Evolutionary conservation across 2,797 vertebrate genomes (phyloP), one percentile per base, ranked within the genome.

Genomic region (Ceryle rudis): DNA sequence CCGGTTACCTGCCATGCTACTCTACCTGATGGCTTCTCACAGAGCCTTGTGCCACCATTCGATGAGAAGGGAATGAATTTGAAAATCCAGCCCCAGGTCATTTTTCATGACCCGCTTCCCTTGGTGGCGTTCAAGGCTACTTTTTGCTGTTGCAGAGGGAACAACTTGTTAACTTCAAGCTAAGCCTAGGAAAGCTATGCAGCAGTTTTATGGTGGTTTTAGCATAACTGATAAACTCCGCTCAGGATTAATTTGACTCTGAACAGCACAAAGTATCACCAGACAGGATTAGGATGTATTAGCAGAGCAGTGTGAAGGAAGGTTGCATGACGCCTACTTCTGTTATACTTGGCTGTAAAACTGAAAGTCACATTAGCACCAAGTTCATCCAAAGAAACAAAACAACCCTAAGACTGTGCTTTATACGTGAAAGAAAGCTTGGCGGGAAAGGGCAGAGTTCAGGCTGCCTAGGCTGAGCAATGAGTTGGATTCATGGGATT

Each of bases 321-420:
- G 69, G 41, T 90, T 86, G 62, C 42, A 35, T 0, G 70, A 96
- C 52, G 61, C 92, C 72, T 81, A 41, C 73, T 79, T 74, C 6
- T 67, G 33, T 95, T 97, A 37, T 82, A 44, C 46, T 96, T 97
- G 95, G 91, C 94, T 89, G 31, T 83, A 84, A 94, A 81, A 75
- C 39, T 16, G 12, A 49, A 71, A 86, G 31, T 60, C 94, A 80
- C 81, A 65, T 88, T 86, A 95, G 46, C 89, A 94, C 88, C 49
- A 72, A 86, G 83, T 80, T 94, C 89, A 91, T 92, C 83, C 73
- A 84, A 70, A 81, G 91, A 77, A 83, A 3, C 61, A 85, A 92
- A 90, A 47, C 44, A 55, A 73, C 47, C 75, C 71, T 84, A 81
- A 93, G 90, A 35, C 41, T 52, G n/a, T 86, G 42, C 55, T 95